Evolutionary conservation across 2,888 invertebrate genomes (phyloP).

Genomic region (Bruchidius siliquastri): DNA sequence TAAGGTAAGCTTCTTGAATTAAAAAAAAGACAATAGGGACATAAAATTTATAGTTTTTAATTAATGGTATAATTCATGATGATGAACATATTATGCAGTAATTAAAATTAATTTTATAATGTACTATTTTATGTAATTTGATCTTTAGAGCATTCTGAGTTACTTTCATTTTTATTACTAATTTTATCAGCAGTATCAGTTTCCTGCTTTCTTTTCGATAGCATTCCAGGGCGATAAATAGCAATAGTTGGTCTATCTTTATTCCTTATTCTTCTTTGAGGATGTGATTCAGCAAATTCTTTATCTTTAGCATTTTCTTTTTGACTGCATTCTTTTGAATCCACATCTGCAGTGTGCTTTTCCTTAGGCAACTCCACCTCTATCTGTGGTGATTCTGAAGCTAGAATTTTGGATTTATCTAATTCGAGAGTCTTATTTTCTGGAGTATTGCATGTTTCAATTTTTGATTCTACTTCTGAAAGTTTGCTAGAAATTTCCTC

Average conservation of each 20-base stretch:
- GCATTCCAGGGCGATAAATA: conserved; percentile 87
- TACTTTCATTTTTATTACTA: conserved; percentile 16
- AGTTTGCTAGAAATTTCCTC: background rate
- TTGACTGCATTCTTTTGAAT: conserved; percentile 10
- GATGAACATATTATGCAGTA: background rate
- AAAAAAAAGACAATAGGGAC: no score
- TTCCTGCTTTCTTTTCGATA: conserved; percentile 66
- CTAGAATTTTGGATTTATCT: conserved; percentile 3
- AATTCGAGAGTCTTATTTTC: conserved; percentile 6
- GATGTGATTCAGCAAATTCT: conserved; percentile 18
- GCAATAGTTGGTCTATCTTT: conserved; percentile 84
- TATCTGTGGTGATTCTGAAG: conserved; percentile 10
- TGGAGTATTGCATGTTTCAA: conserved; percentile 4
- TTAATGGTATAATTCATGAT: no score
- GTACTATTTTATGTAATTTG: background rate
- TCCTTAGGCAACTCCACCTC: conserved; percentile 13
- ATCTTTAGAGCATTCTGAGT: conserved; percentile 1
- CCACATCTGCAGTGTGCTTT: conserved; percentile 9
- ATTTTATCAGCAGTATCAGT: conserved; percentile 41
- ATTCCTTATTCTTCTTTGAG: conserved; percentile 53
- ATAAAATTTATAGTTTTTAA: no score
- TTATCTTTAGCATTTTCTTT: conserved; percentile 14
- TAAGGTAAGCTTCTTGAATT: no score
- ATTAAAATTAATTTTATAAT: no score
- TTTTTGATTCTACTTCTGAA: background rate